These are phyloP conservation scores for Ceratoteleas bidentatus DNA, from an alignment of 1,140 invertebrate genomes.

Conservation along the genomic window DNA sequence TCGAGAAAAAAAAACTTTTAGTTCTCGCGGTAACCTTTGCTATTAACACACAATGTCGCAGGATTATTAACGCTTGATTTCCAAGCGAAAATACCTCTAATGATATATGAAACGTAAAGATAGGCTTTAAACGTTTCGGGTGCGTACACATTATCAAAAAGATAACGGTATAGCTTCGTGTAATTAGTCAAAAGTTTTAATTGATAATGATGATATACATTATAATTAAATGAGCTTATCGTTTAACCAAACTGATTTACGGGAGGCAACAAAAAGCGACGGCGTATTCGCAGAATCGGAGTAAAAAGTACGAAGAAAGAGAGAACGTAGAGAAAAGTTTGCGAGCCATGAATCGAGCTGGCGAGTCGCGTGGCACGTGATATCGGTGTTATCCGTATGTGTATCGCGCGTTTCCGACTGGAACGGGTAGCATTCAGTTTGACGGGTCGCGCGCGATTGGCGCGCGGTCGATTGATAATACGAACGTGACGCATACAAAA, in stretches of 20 bases:
- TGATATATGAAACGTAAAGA: too few species aligned
- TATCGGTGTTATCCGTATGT: conserved; percentile 49
- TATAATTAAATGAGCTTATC: not conserved
- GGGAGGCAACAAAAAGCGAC: not conserved
- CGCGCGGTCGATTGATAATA: conserved; percentile 60
- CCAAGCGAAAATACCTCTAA: too few species aligned
- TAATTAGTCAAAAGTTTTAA: not conserved
- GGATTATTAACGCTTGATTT: too few species aligned
- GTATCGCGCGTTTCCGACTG: conserved; percentile 53
- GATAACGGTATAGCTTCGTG: too few species aligned
- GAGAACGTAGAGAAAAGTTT: conserved; percentile 44
- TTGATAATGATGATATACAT: not conserved
- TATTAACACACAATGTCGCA: too few species aligned
- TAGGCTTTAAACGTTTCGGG: too few species aligned
- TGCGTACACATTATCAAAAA: too few species aligned
- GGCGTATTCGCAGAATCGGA: conserved; percentile 13
- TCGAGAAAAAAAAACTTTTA: too few species aligned
- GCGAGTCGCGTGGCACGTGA: conserved; percentile 55
- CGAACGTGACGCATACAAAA: conserved; percentile 64
- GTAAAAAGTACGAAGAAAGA: conserved; percentile 35
- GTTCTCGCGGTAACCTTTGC: too few species aligned
- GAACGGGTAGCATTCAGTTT: conserved; percentile 46
- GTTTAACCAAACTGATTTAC: not conserved
- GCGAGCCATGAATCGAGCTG: conserved; percentile 47
- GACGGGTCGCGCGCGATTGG: conserved; percentile 55